These are phyloP conservation scores for Cheilosia vernalis DNA, from an alignment of 2,888 invertebrate genomes.

Conservation along the genomic window DNA sequence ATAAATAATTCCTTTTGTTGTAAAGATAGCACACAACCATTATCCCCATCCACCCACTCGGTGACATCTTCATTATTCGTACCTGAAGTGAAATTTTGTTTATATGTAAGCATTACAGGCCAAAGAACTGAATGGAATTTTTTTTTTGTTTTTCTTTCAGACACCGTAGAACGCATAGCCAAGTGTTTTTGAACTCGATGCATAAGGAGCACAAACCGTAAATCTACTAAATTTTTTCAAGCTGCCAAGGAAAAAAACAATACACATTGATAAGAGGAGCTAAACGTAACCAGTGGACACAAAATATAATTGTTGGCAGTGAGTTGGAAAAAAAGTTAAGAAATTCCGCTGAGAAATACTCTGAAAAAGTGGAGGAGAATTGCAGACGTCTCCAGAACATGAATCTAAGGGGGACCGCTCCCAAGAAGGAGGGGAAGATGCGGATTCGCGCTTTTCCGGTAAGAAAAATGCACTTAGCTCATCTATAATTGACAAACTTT, in stretches of 20 bases:
- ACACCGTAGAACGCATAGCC: constrained; percentile 3
- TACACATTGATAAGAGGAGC: background rate
- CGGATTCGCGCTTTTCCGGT: constrained; percentile 99
- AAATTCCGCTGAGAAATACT: constrained; percentile 54
- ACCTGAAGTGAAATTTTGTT: constrained; percentile 41
- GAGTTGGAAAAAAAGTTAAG: constrained; percentile 31
- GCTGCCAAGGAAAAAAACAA: background rate
- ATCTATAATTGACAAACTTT: background rate
- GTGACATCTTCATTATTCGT: constrained; percentile 43
- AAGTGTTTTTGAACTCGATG: constrained; percentile 35
- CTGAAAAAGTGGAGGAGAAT: constrained; percentile 81
- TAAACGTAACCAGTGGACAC: constrained; percentile 30
- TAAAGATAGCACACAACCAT: constrained; percentile 44
- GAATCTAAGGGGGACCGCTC: constrained; percentile 85
- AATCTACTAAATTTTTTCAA: constrained; percentile 1
- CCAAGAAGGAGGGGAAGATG: constrained; percentile 98
- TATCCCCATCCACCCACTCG: constrained; percentile 30
- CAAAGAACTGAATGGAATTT: constrained; percentile 16
- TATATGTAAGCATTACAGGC: constrained; percentile 7
- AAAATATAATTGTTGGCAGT: constrained; percentile 13
- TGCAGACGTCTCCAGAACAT: constrained; percentile 80
- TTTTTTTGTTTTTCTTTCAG: constrained; percentile 38
- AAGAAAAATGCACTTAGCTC: constrained; percentile 84
- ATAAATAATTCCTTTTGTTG: constrained; percentile 51
- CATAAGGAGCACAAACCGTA: constrained; percentile 11